Evolutionary conservation across 2,888 invertebrate genomes (phyloP), one percentile per base, ranked within the genome.

Genomic region (Orthosia incerta): DNA sequence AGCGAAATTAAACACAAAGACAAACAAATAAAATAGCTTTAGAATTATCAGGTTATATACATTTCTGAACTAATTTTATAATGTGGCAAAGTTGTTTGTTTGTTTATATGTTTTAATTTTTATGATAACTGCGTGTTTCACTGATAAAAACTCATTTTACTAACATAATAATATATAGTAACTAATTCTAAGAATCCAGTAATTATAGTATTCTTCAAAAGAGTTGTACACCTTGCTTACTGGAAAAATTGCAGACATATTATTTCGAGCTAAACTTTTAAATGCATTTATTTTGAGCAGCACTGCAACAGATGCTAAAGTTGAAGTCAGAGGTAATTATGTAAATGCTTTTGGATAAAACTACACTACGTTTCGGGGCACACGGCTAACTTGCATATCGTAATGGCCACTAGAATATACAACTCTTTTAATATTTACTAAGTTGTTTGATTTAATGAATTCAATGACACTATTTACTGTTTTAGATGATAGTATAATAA

Each of bases 321-420:
- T n/a, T 62, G 16, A 64, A 63, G 39, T 26, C 63, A 50, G 20
- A 11, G 39, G 63, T n/a, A 59, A 76, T 76, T 76, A 76, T 76
- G 76, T 70, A 76, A 76, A 76, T 76, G 26, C 20, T 50, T 70
- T 70, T 64, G 53, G 16, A 53, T 70, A 50, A 69, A 70, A 63
- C 20, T 60, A 59, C 45, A 63, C 20, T 59, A 48, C 31, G 23
- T 16, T 76, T 62, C 0, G 12, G 1, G 11, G 13, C 16, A 55
- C 23, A 55, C 16, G 18, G 23, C 23, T 20, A 56, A 26, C 48
- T 11, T 57, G 7, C 23, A 7, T 23, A 31, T 56, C 12, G 26
- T 11, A 51, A 18, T 20, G 31, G 31, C 31, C 2, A 46, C 18
- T 64, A 23, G n/a, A 63, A 57, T 63, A 57, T 51, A 23, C 15